Conservation (phyloP, 53 echinoderm and acorn worm genomes). For the Crossaster papposus region DNA sequence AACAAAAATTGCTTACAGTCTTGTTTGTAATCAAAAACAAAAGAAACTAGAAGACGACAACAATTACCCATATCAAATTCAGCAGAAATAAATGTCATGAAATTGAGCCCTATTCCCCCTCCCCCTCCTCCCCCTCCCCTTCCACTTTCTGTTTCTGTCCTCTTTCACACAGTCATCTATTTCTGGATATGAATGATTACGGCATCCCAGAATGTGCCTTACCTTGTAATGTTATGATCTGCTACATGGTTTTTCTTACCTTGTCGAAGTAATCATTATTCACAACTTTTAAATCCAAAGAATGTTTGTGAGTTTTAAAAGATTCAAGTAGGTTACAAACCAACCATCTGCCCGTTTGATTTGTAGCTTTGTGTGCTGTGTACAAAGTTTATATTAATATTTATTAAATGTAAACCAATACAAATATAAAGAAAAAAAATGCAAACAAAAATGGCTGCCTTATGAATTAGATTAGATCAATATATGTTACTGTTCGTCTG, state of each 20-base stretch:
- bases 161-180: neutral
- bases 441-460: slow-evolving; percentile 36
- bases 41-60: too few species aligned
- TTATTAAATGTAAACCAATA: slow-evolving; percentile 55
- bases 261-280: neutral
- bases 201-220: slow-evolving; percentile 47
- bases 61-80: too few species aligned
- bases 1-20: too few species aligned
- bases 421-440: slow-evolving; percentile 11
- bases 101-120: neutral
- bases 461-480: neutral
- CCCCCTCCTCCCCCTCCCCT: neutral
- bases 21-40: too few species aligned
- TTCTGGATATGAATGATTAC: slow-evolving; percentile 7
- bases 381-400: slow-evolving; percentile 64
- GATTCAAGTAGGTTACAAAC: slow-evolving; percentile 7
- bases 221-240: neutral
- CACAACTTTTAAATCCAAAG: neutral
- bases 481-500: neutral
- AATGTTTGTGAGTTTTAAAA: neutral
- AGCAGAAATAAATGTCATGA: too few species aligned
- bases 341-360: slow-evolving; percentile 28
- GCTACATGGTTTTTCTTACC: slow-evolving; percentile 52
- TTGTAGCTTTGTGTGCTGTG: slow-evolving; percentile 63
- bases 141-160: neutral